A percentile compares a stretch with the other conserved stretches of the same genome.
These are phyloP conservation scores for Diloba caeruleocephala DNA, from an alignment of 2,888 invertebrate species.

Conservation along the genomic window DNA sequence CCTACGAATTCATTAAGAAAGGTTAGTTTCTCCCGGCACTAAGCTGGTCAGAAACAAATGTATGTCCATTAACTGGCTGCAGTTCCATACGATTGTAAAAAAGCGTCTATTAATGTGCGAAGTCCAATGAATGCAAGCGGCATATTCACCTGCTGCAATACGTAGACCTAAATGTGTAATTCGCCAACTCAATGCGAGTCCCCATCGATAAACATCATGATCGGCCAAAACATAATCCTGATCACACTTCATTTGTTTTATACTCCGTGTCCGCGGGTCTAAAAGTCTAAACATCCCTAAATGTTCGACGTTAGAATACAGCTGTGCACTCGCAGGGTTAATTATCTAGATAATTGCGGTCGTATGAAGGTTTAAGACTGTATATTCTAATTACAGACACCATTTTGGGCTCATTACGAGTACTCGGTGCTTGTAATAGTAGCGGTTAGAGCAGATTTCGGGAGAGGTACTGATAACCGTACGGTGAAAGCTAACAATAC, in stretches of 20 bases:
- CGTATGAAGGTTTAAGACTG: slow-evolving; percentile 47
- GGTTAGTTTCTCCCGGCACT: not conserved
- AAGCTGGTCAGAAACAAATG: no score
- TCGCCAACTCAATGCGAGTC: no score
- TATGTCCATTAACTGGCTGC: no score
- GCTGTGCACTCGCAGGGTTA: slow-evolving; percentile 44
- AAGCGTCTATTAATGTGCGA: no score
- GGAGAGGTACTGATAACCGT: not conserved
- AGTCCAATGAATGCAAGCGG: no score
- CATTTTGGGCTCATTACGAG: slow-evolving; percentile 34
- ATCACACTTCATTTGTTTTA: no score
- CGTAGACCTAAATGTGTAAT: no score
- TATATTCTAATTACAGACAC: slow-evolving; percentile 49
- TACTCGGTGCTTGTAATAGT: slow-evolving; percentile 28
- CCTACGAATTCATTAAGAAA: not conserved
- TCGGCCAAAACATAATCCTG: no score
- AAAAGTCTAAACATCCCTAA: slow-evolving; percentile 35
- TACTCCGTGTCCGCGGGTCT: no score
- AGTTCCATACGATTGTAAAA: no score
- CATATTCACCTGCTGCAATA: no score
- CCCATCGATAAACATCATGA: no score
- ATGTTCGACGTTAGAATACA: slow-evolving; percentile 30
- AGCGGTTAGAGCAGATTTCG: slow-evolving; percentile 34
- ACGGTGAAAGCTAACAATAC: not conserved
- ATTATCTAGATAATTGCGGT: slow-evolving; percentile 61